Percentiles rank a stretch among this genome's conserved stretches.
These are phyloP conservation scores for Garra rufa DNA, from an alignment of 2,113 vertebrate species.

Conservation along the genomic window DNA sequence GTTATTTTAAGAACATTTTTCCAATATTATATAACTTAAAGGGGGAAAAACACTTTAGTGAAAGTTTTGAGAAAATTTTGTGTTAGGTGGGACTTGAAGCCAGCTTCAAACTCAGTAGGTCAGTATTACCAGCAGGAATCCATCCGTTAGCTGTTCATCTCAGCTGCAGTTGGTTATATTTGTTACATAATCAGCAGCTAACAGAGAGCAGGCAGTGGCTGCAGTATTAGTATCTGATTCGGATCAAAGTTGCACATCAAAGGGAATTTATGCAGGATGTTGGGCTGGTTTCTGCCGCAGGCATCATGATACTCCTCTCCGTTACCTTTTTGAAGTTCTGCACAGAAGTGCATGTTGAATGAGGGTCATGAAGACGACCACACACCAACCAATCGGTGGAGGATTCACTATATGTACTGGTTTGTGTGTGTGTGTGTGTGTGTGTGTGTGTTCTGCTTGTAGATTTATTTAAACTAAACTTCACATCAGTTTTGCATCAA, in stretches of 20 bases:
- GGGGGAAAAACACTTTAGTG: no score
- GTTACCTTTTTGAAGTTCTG: conserved; percentile 17
- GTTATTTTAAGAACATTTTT: no score
- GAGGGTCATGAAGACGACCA: background rate
- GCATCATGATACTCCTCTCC: background rate
- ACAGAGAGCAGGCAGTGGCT: no score
- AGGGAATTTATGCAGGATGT: conserved; percentile 29
- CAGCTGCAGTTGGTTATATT: background rate
- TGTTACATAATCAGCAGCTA: background rate
- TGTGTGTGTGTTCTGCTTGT: background rate
- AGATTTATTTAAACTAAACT: background rate
- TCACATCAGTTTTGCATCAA: background rate
- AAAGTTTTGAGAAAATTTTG: background rate
- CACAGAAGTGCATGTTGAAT: background rate
- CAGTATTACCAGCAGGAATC: background rate
- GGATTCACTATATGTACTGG: no score
- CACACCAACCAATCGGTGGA: background rate
- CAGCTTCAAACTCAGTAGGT: background rate
- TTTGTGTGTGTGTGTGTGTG: background rate
- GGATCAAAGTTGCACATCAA: conserved; percentile 31
- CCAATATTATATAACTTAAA: no score
- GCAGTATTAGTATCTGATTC: background rate
- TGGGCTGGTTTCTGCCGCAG: background rate
- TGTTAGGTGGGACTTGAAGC: background rate
- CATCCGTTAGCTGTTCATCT: background rate